A percentile compares a stretch with the other conserved stretches of the same genome.
phyloP scores from a whole-genome alignment of 1,140 invertebrate species.

The Diorhabda carinulata region DNA sequence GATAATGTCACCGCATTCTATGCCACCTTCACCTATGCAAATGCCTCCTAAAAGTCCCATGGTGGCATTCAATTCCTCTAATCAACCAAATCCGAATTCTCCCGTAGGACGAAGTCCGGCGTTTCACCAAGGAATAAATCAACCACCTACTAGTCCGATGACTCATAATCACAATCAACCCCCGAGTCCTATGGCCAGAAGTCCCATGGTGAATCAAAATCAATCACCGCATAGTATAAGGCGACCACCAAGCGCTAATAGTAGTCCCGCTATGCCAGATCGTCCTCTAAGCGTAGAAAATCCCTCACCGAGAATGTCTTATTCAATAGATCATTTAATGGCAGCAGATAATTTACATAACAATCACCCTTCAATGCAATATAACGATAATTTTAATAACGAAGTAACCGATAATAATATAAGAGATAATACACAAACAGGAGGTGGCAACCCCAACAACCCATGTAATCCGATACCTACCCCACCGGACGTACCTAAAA shows the following conservation, averaged over 20 bases:
- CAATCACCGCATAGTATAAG: conserved; percentile 56
- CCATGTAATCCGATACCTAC: conserved; percentile 54
- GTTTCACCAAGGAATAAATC: conserved; percentile 52
- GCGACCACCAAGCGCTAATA: conserved; percentile 52
- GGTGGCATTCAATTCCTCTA: conserved; percentile 40
- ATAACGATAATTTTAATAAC: conserved; percentile 10
- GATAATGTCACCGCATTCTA: conserved; percentile 54
- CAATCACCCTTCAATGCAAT: conserved; percentile 11
- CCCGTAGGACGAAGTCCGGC: conserved; percentile 63
- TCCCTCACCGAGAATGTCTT: conserved; percentile 50
- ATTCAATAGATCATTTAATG: conserved; percentile 27
- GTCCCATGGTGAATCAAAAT: conserved; percentile 48
- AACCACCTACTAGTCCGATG: conserved; percentile 55
- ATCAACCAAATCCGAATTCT: conserved; percentile 58
- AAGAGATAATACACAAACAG: conserved; percentile 28
- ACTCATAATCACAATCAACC: conserved; percentile 52
- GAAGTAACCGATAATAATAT: conserved; percentile 5
- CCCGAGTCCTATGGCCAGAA: conserved; percentile 55
- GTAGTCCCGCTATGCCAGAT: conserved; percentile 56
- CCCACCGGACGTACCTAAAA: conserved; percentile 49
- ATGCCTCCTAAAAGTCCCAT: conserved; percentile 46
- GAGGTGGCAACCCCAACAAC: conserved; percentile 46
- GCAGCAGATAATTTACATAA: conserved; percentile 19
- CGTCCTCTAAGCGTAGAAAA: conserved; percentile 58
- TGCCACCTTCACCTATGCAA: conserved; percentile 50